These are phyloP conservation scores for Itoplectis maculator DNA, from an alignment of 2,888 invertebrate species.

Conservation along the genomic window DNA sequence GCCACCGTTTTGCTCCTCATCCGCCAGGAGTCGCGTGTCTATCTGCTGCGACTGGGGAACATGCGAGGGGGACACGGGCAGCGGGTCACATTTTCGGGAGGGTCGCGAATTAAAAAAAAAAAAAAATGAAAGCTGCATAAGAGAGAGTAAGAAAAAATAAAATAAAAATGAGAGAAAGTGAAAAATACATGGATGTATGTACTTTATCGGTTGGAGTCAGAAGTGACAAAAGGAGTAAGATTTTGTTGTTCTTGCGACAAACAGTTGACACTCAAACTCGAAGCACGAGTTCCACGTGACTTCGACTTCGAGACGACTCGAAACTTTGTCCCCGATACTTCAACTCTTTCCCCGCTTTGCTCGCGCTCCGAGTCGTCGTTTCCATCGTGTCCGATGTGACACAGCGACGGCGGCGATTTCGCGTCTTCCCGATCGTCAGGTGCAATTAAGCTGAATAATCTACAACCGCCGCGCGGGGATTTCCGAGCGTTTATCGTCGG, in stretches of 20 bases:
- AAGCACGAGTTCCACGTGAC: no score
- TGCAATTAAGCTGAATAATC: conserved; percentile 58
- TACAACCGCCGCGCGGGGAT: conserved; percentile 40
- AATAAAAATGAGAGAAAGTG: not conserved
- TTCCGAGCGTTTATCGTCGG: conserved; percentile 43
- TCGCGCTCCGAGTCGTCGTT: not conserved
- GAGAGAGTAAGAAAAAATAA: conserved; percentile 17
- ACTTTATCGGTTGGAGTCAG: not conserved
- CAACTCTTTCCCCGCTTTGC: not conserved
- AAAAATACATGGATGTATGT: not conserved
- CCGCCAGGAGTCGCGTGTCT: conserved; percentile 42
- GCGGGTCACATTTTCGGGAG: conserved; percentile 19
- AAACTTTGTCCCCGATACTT: no score
- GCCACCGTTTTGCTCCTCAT: not conserved
- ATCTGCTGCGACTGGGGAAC: conserved; percentile 19
- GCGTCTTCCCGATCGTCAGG: conserved; percentile 16
- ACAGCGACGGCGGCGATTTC: conserved; percentile 1
- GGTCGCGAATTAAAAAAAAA: conserved; percentile 51
- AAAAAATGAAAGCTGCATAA: conserved; percentile 49
- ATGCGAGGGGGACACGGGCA: not conserved
- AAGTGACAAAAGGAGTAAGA: conserved; percentile 26
- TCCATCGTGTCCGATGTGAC: no score
- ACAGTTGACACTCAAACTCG: no score
- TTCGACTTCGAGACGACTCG: no score
- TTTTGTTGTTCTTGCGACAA: not conserved